Conservation (phyloP, 2,888 invertebrate genomes). For the Phorcus lineatus region DNA sequence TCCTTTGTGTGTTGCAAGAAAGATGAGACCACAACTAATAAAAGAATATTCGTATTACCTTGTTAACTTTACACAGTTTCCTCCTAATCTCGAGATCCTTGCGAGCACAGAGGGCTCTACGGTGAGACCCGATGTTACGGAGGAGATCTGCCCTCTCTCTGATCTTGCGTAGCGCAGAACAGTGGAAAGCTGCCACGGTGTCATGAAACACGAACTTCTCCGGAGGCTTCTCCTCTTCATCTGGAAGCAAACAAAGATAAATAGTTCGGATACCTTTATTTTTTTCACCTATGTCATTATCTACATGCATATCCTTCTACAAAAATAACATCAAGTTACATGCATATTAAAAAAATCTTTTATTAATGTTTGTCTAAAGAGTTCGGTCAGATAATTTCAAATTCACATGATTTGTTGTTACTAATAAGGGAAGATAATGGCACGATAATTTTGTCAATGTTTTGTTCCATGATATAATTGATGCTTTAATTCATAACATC, state of each 20-base stretch:
- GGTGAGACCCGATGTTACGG: constrained; percentile 84
- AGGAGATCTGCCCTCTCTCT: constrained; percentile 78
- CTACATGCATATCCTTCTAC: too few species aligned
- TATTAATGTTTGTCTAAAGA: too few species aligned
- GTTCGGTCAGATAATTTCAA: too few species aligned
- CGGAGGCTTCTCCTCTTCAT: constrained; percentile 25
- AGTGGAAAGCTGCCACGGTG: constrained; percentile 71
- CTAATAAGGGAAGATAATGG: too few species aligned
- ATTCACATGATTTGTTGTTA: too few species aligned
- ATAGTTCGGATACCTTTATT: not conserved
- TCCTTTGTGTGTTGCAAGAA: too few species aligned
- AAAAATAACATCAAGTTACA: too few species aligned
- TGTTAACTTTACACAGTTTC: constrained; percentile 76
- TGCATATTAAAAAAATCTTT: too few species aligned
- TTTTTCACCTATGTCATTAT: too few species aligned
- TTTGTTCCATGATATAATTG: too few species aligned
- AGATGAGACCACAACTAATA: not conserved
- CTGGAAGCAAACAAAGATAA: not conserved
- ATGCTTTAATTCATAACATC: too few species aligned
- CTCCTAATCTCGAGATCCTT: constrained; percentile 84
- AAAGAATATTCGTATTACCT: constrained; percentile 48
- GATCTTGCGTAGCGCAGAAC: constrained; percentile 56
- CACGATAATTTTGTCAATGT: too few species aligned
- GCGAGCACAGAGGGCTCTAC: constrained; percentile 87
- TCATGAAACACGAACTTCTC: constrained; percentile 53